These are phyloP conservation scores for Ardeotis arabs DNA, from an alignment of 2,113 vertebrate genomes.

Conservation along the genomic window DNA sequence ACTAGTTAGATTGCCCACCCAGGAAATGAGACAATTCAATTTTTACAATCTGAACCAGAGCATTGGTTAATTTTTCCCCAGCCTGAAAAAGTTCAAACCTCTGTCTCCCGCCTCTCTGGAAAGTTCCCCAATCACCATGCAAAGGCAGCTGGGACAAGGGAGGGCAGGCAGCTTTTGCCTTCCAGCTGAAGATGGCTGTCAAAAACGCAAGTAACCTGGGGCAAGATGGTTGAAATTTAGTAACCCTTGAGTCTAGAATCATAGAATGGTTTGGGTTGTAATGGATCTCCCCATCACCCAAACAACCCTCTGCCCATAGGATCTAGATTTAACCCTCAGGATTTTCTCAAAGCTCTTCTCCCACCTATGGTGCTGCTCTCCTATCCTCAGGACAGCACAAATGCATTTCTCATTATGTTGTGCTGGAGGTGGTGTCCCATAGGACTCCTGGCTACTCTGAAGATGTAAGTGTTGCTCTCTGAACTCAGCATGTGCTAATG, in stretches of 20 bases:
- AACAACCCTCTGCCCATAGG: neutral
- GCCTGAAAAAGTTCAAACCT: neutral
- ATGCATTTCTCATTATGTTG: neutral
- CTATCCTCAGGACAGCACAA: neutral
- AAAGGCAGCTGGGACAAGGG: neutral
- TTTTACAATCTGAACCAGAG: neutral
- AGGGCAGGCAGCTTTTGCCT: neutral
- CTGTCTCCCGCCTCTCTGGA: neutral
- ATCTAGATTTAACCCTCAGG: neutral
- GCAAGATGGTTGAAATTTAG: neutral
- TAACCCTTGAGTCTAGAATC: neutral
- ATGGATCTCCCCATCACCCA: neutral
- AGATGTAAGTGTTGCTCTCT: neutral
- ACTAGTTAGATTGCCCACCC: neutral
- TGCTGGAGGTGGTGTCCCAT: neutral
- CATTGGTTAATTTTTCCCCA: neutral
- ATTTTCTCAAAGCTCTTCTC: neutral
- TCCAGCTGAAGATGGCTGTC: neutral
- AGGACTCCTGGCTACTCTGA: rapidly evolving
- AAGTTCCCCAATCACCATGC: neutral
- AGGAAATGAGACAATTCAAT: neutral
- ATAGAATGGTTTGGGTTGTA: no score
- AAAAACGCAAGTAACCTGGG: neutral
- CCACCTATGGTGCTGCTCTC: neutral
- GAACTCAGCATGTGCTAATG: neutral